Base-by-base conservation (phyloP, 2,888 invertebrate species). In the Lamellibrachia columna region DNA sequence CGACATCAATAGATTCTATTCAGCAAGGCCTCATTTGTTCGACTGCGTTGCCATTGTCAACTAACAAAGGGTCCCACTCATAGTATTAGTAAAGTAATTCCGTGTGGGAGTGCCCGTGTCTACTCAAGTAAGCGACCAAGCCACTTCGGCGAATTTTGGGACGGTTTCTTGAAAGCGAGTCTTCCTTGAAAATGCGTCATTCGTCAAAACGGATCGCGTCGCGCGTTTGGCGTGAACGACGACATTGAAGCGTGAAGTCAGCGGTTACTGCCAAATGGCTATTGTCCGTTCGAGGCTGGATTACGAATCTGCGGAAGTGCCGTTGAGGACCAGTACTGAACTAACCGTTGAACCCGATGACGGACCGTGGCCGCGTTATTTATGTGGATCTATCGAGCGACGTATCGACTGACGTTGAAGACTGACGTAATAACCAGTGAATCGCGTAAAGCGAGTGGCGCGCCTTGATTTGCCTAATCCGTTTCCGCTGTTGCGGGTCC, bases 381-480 rank as follows among this genome's bases (percentile, higher is more conserved):
- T 22, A 75, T 75, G 75, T 75, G 22, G 75, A n/a, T 75, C 75
- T 15, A 75, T 75, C 75, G 75, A n/a, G 6, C 75, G 75, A 9
- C 22, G 11, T 75, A 75, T 75, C 75, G 75, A 75, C 75, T n/a
- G 22, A n/a, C 22, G 75, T 15, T 22, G 75, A 15, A 15, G 22
- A 75, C 75, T 75, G 75, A 75, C 75, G 75, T 75, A 75, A 75
- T 22, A 75, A 75, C 75, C 75, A 75, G 75, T 75, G 75, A 75
- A 15, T 75, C 75, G 75, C n/a, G 75, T 75, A 75, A 75, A 75
- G 15, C 75, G 75, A 75, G 22, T 75, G 75, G n/a, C 75, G 75
- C 11, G 75, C 75, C 75, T 75, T 75, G 75, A 75, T 75, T 75
- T 75, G 75, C 75, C 75, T 75, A 75, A 75, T 75, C 75, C 75